Conservation (phyloP, 1,140 invertebrate species). For the Drosophila nannoptera region DNA sequence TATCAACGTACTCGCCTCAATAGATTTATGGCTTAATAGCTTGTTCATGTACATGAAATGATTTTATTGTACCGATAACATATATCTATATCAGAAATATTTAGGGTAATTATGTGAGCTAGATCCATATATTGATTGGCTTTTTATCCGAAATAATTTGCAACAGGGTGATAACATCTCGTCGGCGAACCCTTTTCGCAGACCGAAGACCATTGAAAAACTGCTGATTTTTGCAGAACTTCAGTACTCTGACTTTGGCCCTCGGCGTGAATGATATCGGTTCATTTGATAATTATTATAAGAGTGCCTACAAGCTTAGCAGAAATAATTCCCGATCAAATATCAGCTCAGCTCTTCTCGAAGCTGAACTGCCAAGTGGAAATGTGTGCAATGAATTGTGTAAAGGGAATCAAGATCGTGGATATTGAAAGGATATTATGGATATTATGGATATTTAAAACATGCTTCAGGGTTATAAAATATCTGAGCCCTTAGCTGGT, state of each 20-base stretch:
- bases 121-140: neutral
- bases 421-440: no score
- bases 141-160: neutral
- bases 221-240: neutral
- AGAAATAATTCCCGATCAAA: no score
- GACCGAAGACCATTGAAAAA: neutral
- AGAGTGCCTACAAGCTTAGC: no score
- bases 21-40: constrained; percentile 12
- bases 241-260: neutral
- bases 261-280: neutral
- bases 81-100: constrained; percentile 1
- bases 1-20: neutral
- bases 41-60: neutral
- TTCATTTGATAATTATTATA: neutral
- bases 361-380: no score
- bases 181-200: neutral
- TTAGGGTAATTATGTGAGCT: neutral
- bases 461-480: no score
- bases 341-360: no score
- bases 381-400: no score
- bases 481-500: no score
- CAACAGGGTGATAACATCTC: neutral
- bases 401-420: no score
- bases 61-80: constrained; percentile 2
- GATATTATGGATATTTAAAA: no score